Evolutionary conservation across 2,888 invertebrate species (phyloP).

Genomic region (Tanytarsus gracilentus): DNA sequence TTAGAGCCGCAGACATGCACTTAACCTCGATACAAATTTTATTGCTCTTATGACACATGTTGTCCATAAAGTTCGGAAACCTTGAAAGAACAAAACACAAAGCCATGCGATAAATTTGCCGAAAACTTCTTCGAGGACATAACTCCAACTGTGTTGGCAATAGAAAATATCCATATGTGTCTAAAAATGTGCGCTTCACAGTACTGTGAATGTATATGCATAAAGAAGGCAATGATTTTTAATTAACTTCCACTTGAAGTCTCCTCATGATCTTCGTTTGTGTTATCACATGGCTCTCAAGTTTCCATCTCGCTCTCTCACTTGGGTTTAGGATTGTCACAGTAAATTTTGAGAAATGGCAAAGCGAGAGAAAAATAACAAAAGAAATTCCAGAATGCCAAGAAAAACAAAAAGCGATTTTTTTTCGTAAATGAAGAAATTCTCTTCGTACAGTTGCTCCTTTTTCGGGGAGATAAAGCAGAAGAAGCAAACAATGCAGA

Average conservation of each 20-base stretch:
- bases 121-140: neutral
- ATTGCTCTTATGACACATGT: too few species aligned
- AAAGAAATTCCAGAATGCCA: conserved; percentile 5
- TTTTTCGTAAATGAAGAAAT: neutral
- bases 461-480: neutral
- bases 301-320: neutral
- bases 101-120: conserved; percentile 5
- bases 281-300: conserved; percentile 9
- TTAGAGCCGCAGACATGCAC: neutral
- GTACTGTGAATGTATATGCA: conserved; percentile 6
- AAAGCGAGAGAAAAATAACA: conserved; percentile 10
- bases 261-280: neutral
- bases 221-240: conserved; percentile 10
- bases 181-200: too few species aligned
- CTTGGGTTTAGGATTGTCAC: neutral
- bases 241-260: conserved; percentile 11
- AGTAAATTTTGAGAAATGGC: conserved; percentile 5
- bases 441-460: neutral
- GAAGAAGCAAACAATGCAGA: conserved; percentile 20
- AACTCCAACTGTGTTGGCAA: too few species aligned
- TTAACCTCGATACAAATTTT: too few species aligned
- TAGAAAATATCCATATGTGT: too few species aligned
- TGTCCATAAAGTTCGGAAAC: too few species aligned
- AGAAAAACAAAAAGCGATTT: neutral
- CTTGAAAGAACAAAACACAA: too few species aligned